phyloP scores from a whole-genome alignment of 2,113 vertebrate genomes.

The Hepsetus odoe region DNA sequence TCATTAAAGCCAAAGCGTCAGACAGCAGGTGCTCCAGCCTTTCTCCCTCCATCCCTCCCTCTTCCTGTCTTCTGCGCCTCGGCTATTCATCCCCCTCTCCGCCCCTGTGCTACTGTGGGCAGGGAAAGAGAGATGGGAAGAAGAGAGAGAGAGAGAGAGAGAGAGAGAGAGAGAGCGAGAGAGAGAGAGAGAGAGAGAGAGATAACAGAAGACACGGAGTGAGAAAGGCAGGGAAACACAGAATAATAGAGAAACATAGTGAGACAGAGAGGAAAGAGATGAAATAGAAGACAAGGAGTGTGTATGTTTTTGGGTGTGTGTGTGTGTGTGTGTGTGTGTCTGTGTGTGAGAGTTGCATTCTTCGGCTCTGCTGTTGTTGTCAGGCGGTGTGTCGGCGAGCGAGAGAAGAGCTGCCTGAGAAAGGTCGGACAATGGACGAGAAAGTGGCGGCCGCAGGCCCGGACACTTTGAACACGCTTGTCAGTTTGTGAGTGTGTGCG shows the following conservation, averaged over 20 bases:
- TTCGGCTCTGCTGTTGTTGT: slow-evolving; percentile 83
- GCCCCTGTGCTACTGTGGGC: slow-evolving; percentile 32
- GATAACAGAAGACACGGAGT: slow-evolving; percentile 54
- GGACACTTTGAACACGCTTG: slow-evolving; percentile 96
- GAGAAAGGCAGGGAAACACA: slow-evolving; percentile 55
- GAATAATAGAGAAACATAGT: slow-evolving; percentile 3
- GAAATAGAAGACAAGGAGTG: background rate
- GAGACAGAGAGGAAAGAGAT: background rate
- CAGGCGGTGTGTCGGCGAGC: slow-evolving; percentile 77
- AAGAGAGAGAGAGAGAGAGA: slow-evolving; percentile 34
- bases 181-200: slow-evolving; percentile 54
- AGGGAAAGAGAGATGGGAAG: slow-evolving; percentile 44
- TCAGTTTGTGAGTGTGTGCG: slow-evolving; percentile 88
- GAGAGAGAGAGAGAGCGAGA: slow-evolving; percentile 27
- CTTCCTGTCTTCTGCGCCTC: slow-evolving; percentile 33
- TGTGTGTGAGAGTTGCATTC: slow-evolving; percentile 80
- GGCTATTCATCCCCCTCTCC: slow-evolving; percentile 40
- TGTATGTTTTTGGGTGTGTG: slow-evolving; percentile 41
- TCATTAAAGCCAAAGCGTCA: slow-evolving; percentile 46
- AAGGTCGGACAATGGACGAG: slow-evolving; percentile 85
- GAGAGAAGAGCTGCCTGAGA: slow-evolving; percentile 81
- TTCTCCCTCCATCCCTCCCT: slow-evolving; percentile 37
- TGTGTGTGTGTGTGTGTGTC: slow-evolving; percentile 49
- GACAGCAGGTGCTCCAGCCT: slow-evolving; percentile 52
- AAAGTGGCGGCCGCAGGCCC: slow-evolving; percentile 88